Conservation (phyloP, 1,140 invertebrate species). For the Lineus longissimus region DNA sequence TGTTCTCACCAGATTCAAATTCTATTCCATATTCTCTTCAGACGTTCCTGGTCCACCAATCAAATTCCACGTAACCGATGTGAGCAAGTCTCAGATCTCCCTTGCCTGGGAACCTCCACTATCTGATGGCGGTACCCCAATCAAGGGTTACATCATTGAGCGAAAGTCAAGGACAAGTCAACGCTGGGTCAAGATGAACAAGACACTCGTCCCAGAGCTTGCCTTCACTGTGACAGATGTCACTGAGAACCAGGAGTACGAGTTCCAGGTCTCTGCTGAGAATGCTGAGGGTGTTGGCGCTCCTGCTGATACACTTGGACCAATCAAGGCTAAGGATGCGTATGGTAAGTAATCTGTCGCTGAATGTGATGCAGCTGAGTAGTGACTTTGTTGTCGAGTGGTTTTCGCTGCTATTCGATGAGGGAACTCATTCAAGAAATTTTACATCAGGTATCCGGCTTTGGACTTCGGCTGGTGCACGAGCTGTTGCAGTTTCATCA, state of each 20-base stretch:
- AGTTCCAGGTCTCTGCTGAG: slow-evolving; percentile 89
- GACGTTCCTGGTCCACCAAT: slow-evolving; percentile 77
- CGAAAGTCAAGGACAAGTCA: slow-evolving; percentile 17
- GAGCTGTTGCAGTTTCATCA: not conserved
- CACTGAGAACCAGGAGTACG: slow-evolving; percentile 64
- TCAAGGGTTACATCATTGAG: slow-evolving; percentile 49
- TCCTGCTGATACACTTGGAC: slow-evolving; percentile 78
- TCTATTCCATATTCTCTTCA: slow-evolving; percentile 6
- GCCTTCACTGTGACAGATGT: slow-evolving; percentile 69
- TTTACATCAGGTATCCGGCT: no score
- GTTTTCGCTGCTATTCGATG: no score
- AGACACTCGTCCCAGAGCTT: not conserved
- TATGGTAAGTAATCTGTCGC: slow-evolving; percentile 63
- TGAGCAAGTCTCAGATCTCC: slow-evolving; percentile 52
- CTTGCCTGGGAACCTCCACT: slow-evolving; percentile 47
- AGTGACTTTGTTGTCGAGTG: no score
- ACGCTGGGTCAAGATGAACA: not conserved
- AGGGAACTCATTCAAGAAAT: no score
- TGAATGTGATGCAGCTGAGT: no score
- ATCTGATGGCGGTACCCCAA: slow-evolving; percentile 45
- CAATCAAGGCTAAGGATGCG: slow-evolving; percentile 89
- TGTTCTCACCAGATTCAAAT: not conserved
- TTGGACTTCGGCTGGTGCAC: no score
- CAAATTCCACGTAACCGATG: slow-evolving; percentile 78
- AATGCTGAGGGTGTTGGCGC: slow-evolving; percentile 95